Percentiles rank a stretch among this genome's conserved stretches.
phyloP scores from a whole-genome alignment of 1,140 invertebrate genomes.

The Hestina assimilis region DNA sequence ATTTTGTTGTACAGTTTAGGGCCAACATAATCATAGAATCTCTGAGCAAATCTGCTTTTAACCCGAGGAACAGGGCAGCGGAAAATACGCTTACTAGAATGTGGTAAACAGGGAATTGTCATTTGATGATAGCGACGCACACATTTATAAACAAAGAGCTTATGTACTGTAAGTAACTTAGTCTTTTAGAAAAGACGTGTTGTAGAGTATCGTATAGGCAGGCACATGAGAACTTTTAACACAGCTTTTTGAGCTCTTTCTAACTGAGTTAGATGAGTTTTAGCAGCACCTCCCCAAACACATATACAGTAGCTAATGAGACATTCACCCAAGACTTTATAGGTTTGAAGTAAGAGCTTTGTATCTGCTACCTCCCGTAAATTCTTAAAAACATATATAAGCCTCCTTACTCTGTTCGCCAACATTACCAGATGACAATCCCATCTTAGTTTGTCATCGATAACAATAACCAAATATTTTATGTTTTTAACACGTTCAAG shows the following conservation, averaged over 20 bases:
- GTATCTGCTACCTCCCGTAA: neutral
- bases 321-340: constrained; percentile 3
- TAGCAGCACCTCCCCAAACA: constrained; percentile 9
- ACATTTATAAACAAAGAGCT: neutral
- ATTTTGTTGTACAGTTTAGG: neutral
- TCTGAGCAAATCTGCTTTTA: too few species aligned
- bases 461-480: constrained; percentile 12
- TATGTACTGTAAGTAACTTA: too few species aligned
- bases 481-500: neutral
- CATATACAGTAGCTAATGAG: constrained; percentile 13
- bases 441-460: constrained; percentile 6
- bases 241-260: constrained; percentile 1
- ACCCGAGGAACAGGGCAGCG: neutral
- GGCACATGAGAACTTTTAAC: neutral
- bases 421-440: neutral
- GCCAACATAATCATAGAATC: neutral
- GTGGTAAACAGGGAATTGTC: neutral
- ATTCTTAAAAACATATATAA: constrained; percentile 11
- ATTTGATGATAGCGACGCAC: neutral
- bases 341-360: constrained; percentile 1
- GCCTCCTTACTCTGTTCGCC: neutral
- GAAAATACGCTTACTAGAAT: neutral
- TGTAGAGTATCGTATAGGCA: neutral
- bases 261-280: neutral
- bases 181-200: neutral